Evolutionary conservation across 2,888 invertebrate genomes (phyloP).

Genomic region (Erebia ligea): DNA sequence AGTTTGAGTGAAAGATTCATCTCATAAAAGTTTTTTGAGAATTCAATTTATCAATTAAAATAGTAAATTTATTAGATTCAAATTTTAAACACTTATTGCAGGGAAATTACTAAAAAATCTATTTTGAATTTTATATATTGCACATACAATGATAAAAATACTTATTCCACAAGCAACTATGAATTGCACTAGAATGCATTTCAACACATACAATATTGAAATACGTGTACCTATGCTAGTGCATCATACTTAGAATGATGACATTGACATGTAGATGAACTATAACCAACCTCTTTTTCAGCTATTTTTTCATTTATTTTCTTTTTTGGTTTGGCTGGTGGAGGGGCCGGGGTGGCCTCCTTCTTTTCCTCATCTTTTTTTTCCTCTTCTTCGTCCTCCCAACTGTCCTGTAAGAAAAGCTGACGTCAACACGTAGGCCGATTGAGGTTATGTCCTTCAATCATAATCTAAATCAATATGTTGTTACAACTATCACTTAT

Average conservation of each 20-base stretch:
- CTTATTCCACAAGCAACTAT: conserved; percentile 3
- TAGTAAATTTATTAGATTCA: too few species aligned
- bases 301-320: conserved; percentile 91
- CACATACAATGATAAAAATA: conserved; percentile 3
- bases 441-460: conserved; percentile 68
- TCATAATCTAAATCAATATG: conserved; percentile 15
- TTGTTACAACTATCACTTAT: neutral
- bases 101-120: neutral
- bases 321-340: conserved; percentile 88
- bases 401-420: conserved; percentile 89
- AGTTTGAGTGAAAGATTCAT: too few species aligned
- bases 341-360: conserved; percentile 80
- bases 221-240: neutral
- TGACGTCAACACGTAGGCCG: conserved; percentile 75
- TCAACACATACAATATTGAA: neutral
- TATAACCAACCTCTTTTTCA: conserved; percentile 90
- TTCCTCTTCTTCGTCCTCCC: conserved; percentile 96
- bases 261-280: conserved; percentile 24
- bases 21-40: too few species aligned
- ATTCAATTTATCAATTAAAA: too few species aligned
- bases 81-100: neutral
- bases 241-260: conserved; percentile 5
- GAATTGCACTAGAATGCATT: neutral
- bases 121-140: neutral
- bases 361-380: conserved; percentile 90